Evolutionary conservation across 2,797 vertebrate genomes (phyloP).

Genomic region (Tamandua tetradactyla): DNA sequence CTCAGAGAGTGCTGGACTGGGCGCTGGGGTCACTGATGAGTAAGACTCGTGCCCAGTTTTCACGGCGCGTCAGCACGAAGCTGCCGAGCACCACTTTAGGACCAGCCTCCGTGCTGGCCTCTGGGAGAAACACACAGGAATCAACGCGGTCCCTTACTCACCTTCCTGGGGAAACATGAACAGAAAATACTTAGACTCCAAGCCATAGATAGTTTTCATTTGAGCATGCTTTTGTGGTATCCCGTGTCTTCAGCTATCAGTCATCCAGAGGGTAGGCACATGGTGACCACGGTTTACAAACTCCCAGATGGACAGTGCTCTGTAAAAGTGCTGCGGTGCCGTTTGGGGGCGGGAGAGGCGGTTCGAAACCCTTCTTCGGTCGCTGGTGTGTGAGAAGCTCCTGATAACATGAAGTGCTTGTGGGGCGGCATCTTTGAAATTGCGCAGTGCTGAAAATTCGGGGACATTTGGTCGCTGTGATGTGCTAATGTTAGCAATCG

Average conservation of each 20-base stretch:
- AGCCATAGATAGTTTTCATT: neutral
- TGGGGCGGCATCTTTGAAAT: slow-evolving; percentile 38
- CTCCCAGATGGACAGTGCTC: neutral
- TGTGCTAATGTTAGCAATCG: slow-evolving; percentile 57
- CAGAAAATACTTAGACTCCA: neutral
- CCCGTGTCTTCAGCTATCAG: neutral
- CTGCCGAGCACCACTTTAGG: neutral
- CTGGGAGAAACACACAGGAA: neutral
- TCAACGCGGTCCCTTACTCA: neutral
- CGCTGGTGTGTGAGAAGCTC: neutral
- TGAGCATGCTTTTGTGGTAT: neutral
- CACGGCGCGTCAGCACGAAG: neutral
- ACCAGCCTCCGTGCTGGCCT: neutral
- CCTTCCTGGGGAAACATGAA: neutral
- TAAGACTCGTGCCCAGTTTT: neutral
- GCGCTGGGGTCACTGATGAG: neutral
- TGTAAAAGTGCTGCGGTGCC: neutral
- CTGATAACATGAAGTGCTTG: neutral
- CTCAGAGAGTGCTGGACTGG: neutral
- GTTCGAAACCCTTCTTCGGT: neutral
- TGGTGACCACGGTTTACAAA: neutral
- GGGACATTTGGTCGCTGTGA: slow-evolving; percentile 63
- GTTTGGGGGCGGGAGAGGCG: neutral
- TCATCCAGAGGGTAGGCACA: neutral
- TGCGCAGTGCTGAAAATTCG: slow-evolving; percentile 26